A percentile compares a stretch with the other conserved stretches of the same genome.
These are phyloP conservation scores for Nothoprocta pentlandii DNA, from an alignment of 2,113 vertebrate genomes.

Conservation along the genomic window DNA sequence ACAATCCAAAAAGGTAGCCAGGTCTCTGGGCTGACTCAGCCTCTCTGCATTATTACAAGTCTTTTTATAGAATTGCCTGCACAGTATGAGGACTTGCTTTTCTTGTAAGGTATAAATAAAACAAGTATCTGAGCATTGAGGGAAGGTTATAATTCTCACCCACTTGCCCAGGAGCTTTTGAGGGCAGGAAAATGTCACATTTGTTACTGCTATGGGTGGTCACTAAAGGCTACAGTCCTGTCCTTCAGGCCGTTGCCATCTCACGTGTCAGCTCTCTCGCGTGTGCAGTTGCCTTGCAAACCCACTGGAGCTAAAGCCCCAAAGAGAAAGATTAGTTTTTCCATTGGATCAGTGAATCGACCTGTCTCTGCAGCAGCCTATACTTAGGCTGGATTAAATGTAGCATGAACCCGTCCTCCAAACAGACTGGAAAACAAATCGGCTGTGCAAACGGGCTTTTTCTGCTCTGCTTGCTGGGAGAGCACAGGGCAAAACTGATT, in stretches of 20 bases:
- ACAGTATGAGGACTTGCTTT: neutral
- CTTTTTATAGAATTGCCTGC: neutral
- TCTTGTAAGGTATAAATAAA: neutral
- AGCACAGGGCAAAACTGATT: neutral
- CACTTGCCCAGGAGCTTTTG: neutral
- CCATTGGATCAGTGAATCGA: rapidly evolving
- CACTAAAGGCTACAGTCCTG: neutral
- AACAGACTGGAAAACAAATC: neutral
- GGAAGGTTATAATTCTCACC: neutral
- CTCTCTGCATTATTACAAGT: neutral
- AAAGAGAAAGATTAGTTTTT: neutral
- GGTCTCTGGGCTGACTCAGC: neutral
- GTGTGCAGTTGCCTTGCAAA: neutral
- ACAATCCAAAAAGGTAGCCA: neutral
- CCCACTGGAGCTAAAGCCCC: neutral
- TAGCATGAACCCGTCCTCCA: neutral
- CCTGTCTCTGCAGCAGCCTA: neutral
- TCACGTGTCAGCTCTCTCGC: neutral
- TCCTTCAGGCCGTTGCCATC: neutral
- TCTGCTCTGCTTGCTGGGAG: neutral
- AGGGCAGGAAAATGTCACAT: neutral
- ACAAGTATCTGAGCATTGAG: neutral
- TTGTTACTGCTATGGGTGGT: neutral
- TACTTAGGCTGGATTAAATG: conserved; percentile 14
- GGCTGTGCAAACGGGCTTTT: neutral